Evolutionary conservation across 2,888 invertebrate species (phyloP).

Genomic region (Acronicta psi): DNA sequence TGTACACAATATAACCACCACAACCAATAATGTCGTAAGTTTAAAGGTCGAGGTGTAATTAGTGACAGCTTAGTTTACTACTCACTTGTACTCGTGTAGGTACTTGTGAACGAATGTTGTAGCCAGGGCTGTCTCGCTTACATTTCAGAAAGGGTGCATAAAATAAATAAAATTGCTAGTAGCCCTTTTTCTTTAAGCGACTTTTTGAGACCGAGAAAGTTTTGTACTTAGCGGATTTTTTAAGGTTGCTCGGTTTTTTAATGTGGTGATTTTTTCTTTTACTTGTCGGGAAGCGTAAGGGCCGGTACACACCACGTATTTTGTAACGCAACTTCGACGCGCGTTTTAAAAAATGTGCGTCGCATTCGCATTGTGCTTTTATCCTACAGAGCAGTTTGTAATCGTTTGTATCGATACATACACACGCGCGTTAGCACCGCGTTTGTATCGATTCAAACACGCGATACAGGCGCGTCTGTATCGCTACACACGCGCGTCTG

Average conservation of each 20-base stretch:
- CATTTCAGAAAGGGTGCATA: neutral
- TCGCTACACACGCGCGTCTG: too few species aligned
- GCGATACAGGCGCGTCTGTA: too few species aligned
- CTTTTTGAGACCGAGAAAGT: neutral
- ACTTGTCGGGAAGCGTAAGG: too few species aligned
- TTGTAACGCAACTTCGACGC: too few species aligned
- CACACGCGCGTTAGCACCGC: too few species aligned
- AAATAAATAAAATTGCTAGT: constrained; percentile 2
- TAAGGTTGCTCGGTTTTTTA: neutral
- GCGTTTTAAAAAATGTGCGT: too few species aligned
- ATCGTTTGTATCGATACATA: too few species aligned
- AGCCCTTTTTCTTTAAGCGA: neutral
- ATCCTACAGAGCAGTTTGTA: too few species aligned
- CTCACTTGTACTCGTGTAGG: constrained; percentile 2
- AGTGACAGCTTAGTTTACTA: constrained; percentile 13
- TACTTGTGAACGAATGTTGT: constrained; percentile 2
- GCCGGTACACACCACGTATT: too few species aligned
- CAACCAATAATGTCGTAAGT: constrained; percentile 7
- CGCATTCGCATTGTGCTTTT: too few species aligned
- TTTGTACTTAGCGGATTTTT: neutral
- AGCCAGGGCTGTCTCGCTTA: constrained; percentile 16
- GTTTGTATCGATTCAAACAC: too few species aligned
- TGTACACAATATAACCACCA: too few species aligned
- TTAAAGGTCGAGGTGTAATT: constrained; percentile 41
- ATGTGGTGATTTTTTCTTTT: neutral